Base-by-base conservation (phyloP, 2,888 invertebrate genomes). In the Rotaria sp. region DNA sequence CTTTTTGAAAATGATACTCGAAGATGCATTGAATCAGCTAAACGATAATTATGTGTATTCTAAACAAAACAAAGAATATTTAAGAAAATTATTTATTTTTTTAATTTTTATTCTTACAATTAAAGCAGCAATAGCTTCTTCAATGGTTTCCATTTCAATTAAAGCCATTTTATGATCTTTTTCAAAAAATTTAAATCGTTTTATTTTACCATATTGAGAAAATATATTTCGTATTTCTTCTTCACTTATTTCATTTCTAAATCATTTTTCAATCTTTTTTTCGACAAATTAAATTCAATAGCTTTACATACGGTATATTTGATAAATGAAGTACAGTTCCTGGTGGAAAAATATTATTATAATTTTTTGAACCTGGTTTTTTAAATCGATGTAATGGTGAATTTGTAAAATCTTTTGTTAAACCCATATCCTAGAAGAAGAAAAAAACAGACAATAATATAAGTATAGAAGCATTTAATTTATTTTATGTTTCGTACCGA, bases 151-250 rank as follows among this genome's bases (percentile, higher is more conserved):
- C 92, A 99, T 94, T 92, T 99, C 97, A 90, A 98, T 95, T 89
- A 99, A 93, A 88, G 99, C 99, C 99, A 99, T 99, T 92, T 98
- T 97, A 91, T 96, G 95, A 93, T 99, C 99, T 93, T 98, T 98
- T 90, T 96, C 96, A 94, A 96, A 96, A 93, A 96, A 96, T 92
- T 96, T 96, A 93, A 96, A 96, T 89, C 95, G 96, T 92, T 95
- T 95, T 88, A 96, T 96, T 89, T 94, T 94, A 89, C 94, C 95
- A 90, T 91, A 94, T 91, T 95, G 94, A 89, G 94, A 94, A 92
- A 96, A 96, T 88, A 95, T 95, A 91, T 96, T 95, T 92, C 95
- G 95, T 90, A 96, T 95, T 91, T 96, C 95, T 89, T 96, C 96
- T 92, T 96, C 96, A 89, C 95, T 94, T 89, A 96, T 94, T 89